A percentile compares a stretch with the other conserved stretches of the same genome.
Evolutionary conservation across 1,140 invertebrate species (phyloP).

Genomic region (Pissodes strobi): DNA sequence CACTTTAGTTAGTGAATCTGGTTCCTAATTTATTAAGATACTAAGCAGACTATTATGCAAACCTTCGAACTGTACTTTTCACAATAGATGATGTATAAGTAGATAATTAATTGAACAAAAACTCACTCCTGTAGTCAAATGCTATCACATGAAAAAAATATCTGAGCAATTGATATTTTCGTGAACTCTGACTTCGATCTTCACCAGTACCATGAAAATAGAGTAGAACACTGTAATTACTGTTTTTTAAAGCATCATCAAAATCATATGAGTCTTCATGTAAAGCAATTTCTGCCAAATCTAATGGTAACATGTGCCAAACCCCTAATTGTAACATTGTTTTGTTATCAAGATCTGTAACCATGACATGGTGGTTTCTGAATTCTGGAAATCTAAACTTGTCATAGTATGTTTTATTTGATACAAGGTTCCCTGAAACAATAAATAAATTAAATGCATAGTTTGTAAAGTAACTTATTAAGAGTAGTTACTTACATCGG

Average conservation of each 20-base stretch:
- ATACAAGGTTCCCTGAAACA: conserved; percentile 41
- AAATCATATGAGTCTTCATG: conserved; percentile 37
- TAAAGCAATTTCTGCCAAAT: conserved; percentile 30
- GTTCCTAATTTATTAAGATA: too few relatives aligned
- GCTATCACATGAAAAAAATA: conserved; percentile 73
- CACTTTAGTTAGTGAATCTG: too few relatives aligned
- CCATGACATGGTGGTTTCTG: conserved; percentile 43
- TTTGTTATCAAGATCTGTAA: conserved; percentile 33
- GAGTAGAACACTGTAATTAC: conserved; percentile 42
- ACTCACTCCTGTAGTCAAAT: conserved; percentile 86
- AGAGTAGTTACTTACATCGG: conserved; percentile 40
- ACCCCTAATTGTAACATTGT: conserved; percentile 39
- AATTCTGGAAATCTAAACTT: conserved; percentile 36
- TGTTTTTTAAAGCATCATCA: conserved; percentile 38
- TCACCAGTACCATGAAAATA: conserved; percentile 52
- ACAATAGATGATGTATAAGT: too few relatives aligned
- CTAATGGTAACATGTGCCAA: conserved; percentile 47
- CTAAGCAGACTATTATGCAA: too few relatives aligned
- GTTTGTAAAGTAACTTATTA: background rate
- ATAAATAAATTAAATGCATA: conserved; percentile 12
- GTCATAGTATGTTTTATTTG: conserved; percentile 37
- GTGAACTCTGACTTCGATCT: conserved; percentile 38
- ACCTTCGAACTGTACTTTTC: too few relatives aligned
- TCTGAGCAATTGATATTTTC: conserved; percentile 46
- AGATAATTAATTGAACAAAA: too few relatives aligned